Conservation (phyloP, 2,113 vertebrate species). For the Antennarius striatus region DNA sequence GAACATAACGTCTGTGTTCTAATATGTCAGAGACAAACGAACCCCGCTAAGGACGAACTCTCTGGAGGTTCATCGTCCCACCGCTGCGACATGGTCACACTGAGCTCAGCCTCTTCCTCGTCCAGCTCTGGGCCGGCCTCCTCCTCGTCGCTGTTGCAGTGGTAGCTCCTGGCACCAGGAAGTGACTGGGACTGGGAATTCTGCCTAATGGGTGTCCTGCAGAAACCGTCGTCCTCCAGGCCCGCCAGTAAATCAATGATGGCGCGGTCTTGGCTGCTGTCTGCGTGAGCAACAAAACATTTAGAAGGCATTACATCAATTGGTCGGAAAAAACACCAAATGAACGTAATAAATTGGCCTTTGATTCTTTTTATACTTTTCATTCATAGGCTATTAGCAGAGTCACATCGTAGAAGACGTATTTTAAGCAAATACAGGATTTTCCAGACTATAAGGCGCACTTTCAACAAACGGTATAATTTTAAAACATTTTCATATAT, state of each 20-base stretch:
- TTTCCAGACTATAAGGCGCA: too few relatives aligned
- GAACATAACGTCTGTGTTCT: neutral
- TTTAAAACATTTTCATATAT: too few relatives aligned
- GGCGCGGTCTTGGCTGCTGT: constrained; percentile 86
- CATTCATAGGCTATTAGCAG: neutral
- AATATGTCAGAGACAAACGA: constrained; percentile 26
- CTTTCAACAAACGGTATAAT: too few relatives aligned
- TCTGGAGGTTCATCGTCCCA: constrained; percentile 87
- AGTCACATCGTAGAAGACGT: neutral
- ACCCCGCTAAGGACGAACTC: constrained; percentile 78
- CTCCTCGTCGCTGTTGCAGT: constrained; percentile 96
- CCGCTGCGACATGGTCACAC: constrained; percentile 93
- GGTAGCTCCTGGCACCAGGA: constrained; percentile 78
- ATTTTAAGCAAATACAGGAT: too few relatives aligned
- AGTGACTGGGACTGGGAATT: constrained; percentile 73
- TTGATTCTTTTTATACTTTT: neutral
- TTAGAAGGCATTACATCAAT: neutral
- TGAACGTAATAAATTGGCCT: neutral
- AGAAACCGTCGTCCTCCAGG: constrained; percentile 89
- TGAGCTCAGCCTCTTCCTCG: constrained; percentile 92
- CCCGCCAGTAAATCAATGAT: constrained; percentile 90
- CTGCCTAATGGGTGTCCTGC: constrained; percentile 73
- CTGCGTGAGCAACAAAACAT: constrained; percentile 58
- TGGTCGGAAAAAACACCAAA: neutral
- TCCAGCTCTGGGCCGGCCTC: constrained; percentile 90